Base-by-base conservation (phyloP, 2,797 vertebrate species). In the Micropoecilia bifurca region DNA sequence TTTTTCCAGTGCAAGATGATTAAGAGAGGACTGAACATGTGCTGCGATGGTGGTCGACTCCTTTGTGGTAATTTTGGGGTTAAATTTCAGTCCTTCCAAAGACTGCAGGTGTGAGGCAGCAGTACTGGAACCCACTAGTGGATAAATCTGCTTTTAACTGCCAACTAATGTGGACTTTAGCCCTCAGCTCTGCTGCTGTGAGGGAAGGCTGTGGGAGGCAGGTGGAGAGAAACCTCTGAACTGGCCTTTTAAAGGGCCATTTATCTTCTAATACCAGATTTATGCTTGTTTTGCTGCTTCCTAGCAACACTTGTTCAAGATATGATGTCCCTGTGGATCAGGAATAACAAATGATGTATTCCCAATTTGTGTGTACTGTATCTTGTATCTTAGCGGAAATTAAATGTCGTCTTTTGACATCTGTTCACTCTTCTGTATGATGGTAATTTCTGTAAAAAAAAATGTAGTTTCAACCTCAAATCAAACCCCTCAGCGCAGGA, bases 101-200 rank as follows among this genome's bases (percentile, higher is more conserved):
- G 63, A 53, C 48, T 69, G 61, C 33, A 41, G 46, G 46, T 77
- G 66, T n/a, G 30, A 55, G 41, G 36, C 66, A 4, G 66, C n/a
- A 77, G 3, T 16, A 71, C 53, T 36, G 71, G 14, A 76, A 73
- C 63, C 1, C 79, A 20, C 48, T 76, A 9, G 57, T 33, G 41
- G 46, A 73, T 48, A 28, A 68, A 86, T 80, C 81, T 80, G 73
- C 46, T 85, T 87, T 85, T 83, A 80, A 84, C 85, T 77, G 71
- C 73, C 73, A 75, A 80, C 77, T 81, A 59, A 86, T 86, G 79
- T 83, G 84, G 85, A 91, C 90, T 86, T 88, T 84, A 83, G 25
- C 80, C 80, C 43, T 73, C 79, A 71, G 82, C 59, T 59, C 41
- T n/a, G 22, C 61, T 47, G 39, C 41, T 57, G 48, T n/a, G 61